Evolutionary conservation across 2,113 vertebrate species (phyloP).

Genomic region (Etia nguti): DNA sequence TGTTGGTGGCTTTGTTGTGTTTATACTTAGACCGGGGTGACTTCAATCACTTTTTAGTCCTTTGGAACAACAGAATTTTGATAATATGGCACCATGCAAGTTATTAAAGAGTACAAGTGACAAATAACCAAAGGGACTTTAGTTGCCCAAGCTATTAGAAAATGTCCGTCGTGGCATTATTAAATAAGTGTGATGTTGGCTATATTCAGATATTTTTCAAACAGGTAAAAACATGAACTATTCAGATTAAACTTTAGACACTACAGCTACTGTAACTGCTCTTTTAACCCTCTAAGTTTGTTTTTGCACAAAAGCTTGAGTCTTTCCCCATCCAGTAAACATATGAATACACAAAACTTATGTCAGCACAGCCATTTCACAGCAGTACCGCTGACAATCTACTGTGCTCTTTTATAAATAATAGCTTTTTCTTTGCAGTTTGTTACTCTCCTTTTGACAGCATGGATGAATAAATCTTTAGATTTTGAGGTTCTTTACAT

Average conservation of each 20-base stretch:
- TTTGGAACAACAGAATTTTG: background rate
- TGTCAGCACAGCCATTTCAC: background rate
- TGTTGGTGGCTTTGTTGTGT: background rate
- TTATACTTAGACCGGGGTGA: background rate
- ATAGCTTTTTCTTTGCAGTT: background rate
- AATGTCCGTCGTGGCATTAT: background rate
- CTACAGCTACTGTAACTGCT: background rate
- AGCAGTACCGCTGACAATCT: background rate
- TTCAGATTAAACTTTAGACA: background rate
- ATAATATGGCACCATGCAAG: background rate
- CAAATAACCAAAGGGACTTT: background rate
- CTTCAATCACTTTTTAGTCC: background rate
- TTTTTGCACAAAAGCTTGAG: background rate
- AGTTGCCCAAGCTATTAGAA: background rate
- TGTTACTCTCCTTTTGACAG: background rate
- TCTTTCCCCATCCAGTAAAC: background rate
- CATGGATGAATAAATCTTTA: background rate
- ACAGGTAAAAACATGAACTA: background rate
- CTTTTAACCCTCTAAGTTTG: background rate
- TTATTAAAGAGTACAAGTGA: background rate
- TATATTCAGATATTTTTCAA: background rate
- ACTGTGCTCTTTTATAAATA: background rate
- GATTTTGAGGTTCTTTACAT: background rate
- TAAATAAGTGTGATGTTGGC: background rate
- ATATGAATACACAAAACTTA: background rate